These are phyloP conservation scores for Acanthornis magna DNA, from an alignment of 2,797 vertebrate genomes.

Conservation along the genomic window DNA sequence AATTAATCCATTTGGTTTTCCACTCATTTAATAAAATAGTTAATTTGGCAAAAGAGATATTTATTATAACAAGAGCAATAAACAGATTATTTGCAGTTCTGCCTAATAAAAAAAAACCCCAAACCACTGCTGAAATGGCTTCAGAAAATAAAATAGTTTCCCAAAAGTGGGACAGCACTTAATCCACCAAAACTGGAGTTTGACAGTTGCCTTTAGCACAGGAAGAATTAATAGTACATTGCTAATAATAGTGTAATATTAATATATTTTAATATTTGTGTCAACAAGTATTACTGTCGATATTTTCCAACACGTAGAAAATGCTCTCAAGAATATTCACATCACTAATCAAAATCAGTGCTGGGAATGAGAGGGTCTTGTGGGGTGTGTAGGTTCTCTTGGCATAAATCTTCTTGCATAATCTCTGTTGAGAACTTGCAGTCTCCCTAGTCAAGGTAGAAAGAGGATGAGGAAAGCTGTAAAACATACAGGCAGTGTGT, in stretches of 20 bases:
- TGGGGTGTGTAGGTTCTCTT: slow-evolving; percentile 3
- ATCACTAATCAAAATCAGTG: not conserved
- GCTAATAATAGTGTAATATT: not conserved
- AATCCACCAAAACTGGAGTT: not conserved
- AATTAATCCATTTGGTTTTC: not conserved
- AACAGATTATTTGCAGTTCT: not conserved
- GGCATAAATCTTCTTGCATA: slow-evolving; percentile 9
- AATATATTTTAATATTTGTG: not conserved
- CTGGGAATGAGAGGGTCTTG: not conserved
- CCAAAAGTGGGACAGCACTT: not conserved
- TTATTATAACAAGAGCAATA: not conserved
- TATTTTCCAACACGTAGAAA: slow-evolving; percentile 26
- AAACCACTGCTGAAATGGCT: not conserved
- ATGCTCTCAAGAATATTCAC: not conserved
- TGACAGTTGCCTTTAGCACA: not conserved
- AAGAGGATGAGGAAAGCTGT: slow-evolving; percentile 5
- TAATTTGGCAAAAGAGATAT: not conserved
- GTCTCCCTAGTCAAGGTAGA: slow-evolving; percentile 31
- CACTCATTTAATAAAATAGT: not conserved
- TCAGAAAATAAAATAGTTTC: not conserved
- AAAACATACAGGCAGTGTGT: slow-evolving; percentile 20
- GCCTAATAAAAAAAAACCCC: not conserved
- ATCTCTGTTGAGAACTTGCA: not conserved
- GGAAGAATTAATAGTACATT: not conserved
- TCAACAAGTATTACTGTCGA: not conserved